These are phyloP conservation scores for Silurus meridionalis DNA, from an alignment of 2,113 vertebrate species.

Conservation along the genomic window DNA sequence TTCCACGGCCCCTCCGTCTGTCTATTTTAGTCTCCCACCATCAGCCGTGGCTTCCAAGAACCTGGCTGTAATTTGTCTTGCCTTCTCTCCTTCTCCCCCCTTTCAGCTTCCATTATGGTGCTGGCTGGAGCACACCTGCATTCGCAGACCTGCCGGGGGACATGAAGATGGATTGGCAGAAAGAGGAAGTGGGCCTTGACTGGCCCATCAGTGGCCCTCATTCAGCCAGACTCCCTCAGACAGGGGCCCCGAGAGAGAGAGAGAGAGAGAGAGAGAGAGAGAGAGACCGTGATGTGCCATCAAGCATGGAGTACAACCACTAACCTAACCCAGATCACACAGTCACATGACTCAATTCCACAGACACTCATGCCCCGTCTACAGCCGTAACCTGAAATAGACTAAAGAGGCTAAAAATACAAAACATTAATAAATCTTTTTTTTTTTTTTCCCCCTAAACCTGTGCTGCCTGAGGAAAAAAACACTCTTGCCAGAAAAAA, in stretches of 20 bases:
- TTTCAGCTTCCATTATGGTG: slow-evolving; percentile 44
- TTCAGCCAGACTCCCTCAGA: slow-evolving; percentile 43
- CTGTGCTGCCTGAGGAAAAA: slow-evolving; percentile 69
- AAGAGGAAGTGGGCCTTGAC: slow-evolving; percentile 60
- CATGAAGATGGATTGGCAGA: slow-evolving; percentile 67
- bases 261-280: neutral
- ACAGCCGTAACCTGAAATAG: slow-evolving; percentile 75
- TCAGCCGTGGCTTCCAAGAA: slow-evolving; percentile 41
- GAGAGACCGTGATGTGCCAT: slow-evolving; percentile 39
- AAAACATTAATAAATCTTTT: slow-evolving; percentile 75
- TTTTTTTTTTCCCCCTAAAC: slow-evolving; percentile 58
- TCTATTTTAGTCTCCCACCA: slow-evolving; percentile 49
- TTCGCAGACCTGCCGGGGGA: slow-evolving; percentile 60
- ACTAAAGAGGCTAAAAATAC: slow-evolving; percentile 78
- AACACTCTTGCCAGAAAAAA: slow-evolving; percentile 62
- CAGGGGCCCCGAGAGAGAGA: neutral
- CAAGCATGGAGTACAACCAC: slow-evolving; percentile 42
- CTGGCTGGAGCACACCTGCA: slow-evolving; percentile 54
- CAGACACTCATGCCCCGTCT: slow-evolving; percentile 67
- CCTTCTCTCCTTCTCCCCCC: slow-evolving; percentile 38
- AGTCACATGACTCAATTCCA: slow-evolving; percentile 71
- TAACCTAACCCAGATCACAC: slow-evolving; percentile 74
- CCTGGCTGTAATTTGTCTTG: slow-evolving; percentile 58
- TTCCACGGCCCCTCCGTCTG: slow-evolving; percentile 47
- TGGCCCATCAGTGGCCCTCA: slow-evolving; percentile 35